Evolutionary conservation across 2,888 invertebrate genomes (phyloP).

Genomic region (Mythimna impura): DNA sequence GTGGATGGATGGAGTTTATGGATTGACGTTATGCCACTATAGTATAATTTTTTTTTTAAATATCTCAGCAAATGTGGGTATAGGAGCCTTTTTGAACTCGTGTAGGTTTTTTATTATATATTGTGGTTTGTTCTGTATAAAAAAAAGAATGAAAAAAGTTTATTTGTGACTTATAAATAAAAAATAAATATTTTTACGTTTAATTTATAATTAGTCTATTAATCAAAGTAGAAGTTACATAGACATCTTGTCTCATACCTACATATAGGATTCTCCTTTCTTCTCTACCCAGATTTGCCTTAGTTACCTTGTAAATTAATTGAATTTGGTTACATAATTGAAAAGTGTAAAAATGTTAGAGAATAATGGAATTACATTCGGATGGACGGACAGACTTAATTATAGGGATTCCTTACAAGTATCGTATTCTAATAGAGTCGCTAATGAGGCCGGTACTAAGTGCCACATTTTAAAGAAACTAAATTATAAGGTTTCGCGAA

Average conservation of each 20-base stretch:
- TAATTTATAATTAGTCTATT: too few relatives aligned
- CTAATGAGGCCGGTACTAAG: constrained; percentile 48
- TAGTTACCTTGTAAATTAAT: constrained; percentile 43
- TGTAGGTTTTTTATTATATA: too few relatives aligned
- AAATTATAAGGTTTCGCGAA: constrained; percentile 39
- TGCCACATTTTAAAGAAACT: constrained; percentile 51
- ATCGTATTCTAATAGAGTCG: constrained; percentile 52
- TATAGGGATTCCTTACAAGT: constrained; percentile 53
- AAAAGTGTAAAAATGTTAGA: constrained; percentile 53
- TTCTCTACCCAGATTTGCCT: not conserved
- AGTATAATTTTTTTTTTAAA: too few relatives aligned
- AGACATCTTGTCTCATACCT: not conserved
- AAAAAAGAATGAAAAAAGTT: too few relatives aligned
- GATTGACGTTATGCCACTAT: too few relatives aligned
- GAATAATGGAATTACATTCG: constrained; percentile 56
- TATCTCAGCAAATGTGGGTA: too few relatives aligned
- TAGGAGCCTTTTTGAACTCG: too few relatives aligned
- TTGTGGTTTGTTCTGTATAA: too few relatives aligned
- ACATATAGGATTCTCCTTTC: not conserved
- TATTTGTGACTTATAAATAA: too few relatives aligned
- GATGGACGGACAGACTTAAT: constrained; percentile 40
- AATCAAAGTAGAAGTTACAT: too few relatives aligned
- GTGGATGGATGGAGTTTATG: too few relatives aligned
- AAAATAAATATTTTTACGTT: too few relatives aligned
- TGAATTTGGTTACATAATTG: constrained; percentile 44